Base-by-base conservation (phyloP, 2,888 invertebrate species). In the Drosophila atripex region DNA sequence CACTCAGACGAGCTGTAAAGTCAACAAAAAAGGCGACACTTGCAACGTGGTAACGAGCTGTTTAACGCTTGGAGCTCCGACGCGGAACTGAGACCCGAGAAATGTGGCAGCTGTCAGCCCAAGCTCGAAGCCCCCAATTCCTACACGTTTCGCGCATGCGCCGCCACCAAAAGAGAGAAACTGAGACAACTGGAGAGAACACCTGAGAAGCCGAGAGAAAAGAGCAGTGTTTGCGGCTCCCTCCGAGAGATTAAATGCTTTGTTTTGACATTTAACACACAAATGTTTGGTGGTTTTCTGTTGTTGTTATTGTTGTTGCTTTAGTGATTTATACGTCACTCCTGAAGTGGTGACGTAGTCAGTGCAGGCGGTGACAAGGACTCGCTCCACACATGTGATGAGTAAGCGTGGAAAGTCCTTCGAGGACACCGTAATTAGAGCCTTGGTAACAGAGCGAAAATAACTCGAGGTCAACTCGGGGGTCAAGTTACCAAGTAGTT, bases 61-160 rank as follows among this genome's bases (percentile, higher is more conserved):
- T 74, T 76, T 58, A 68, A 55, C 65, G 46, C 41, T 35, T 35
- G 35, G 78, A 77, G 72, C 79, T 70, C 76, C 70, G 60, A 64
- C 68, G 65, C 72, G 58, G 69, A 79, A 82, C 80, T 82, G 78
- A 73, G 73, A 69, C 47, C 69, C 28, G 52, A 52, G 49, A 41
- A 43, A 46, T 18, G 64, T 73, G 73, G 71, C 28, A 28, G 28
- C 28, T 28, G 28, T 28, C 28, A 28, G 28, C 3, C 28, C 9
- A 2, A 28, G 28, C 56, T 46, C 16, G 69, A 78, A 76, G 76
- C 76, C 77, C 51, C 51, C 57, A 45, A 9, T 35, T 56, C 25
- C 68, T 45, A 25, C 39, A 28, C 30, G 46, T 32, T 46, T 53
- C 35, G 82, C 80, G 82, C 80, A 77, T 77, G 82, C 80, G 76